Base-by-base conservation (phyloP, 2,888 invertebrate genomes). In the Tolmerus cingulatus region DNA sequence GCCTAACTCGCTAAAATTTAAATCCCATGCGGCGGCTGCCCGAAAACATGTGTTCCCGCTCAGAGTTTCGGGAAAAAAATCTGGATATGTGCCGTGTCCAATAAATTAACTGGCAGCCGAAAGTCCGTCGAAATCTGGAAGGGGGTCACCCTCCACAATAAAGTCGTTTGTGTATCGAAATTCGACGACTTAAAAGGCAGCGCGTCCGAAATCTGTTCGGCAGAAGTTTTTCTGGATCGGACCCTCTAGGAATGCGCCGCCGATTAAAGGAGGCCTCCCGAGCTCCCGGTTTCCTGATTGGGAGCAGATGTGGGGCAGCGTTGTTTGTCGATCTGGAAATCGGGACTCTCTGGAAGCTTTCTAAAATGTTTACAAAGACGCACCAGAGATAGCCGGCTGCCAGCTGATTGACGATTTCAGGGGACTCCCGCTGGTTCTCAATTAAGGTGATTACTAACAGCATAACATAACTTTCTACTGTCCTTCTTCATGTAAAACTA, bases 41-140 rank as follows among this genome's bases (percentile, higher is more conserved):
- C 23, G 27, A 43, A 23, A 84, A 84, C 82, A 84, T 66, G n/a
- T 84, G 82, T 84, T 84, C 66, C 66, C 46, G 82, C 57, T 66
- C 66, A 82, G n/a, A 3, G 27, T 66, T 23, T 3, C 23, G 66
- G 27, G 12, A 19, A 37, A 84, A 84, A 27, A 66, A 66, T 16
- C 12, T 27, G 43, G 43, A 79, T 55, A 30, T 66, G 82, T 40
- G 19, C 82, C 82, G 82, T 84, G 66, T 84, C 82, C 82, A 66
- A 84, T 84, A 84, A 84, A 84, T 84, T 84, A 84, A 66, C 82
- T 46, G 51, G 82, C 66, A 51, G 27, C 82, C 57, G 46, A 84
- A 66, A 66, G 82, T 66, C 82, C 82, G 57, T 23, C 37, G 40
- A 84, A 84, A 66, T 84, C 82, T 66, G 34, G 40, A 66, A 84